These are phyloP conservation scores for Tipula confusa DNA, from an alignment of 2,888 invertebrate genomes.

Conservation along the genomic window DNA sequence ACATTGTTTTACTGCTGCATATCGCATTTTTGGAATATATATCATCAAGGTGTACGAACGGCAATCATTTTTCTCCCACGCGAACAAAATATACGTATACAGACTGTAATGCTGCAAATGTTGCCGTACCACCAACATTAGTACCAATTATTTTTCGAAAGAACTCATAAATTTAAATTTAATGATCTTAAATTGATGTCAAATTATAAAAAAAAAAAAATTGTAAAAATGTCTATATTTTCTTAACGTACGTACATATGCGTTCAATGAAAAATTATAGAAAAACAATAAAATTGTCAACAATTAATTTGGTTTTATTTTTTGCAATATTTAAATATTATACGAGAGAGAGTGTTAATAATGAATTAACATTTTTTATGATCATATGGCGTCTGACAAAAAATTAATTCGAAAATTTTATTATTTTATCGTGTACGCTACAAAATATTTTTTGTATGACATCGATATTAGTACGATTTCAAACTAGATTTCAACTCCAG, in stretches of 20 bases:
- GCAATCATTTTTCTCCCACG: background rate
- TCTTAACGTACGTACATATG: background rate
- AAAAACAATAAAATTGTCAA: constrained; percentile 20
- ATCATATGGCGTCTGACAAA: background rate
- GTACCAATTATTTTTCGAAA: background rate
- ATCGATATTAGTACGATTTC: background rate
- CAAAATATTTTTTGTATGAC: background rate
- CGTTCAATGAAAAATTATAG: background rate
- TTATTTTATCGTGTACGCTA: background rate
- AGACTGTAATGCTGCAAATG: background rate
- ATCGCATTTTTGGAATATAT: background rate
- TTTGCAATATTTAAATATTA: background rate
- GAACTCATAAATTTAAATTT: constrained; percentile 20
- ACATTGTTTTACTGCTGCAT: background rate
- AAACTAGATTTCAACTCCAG: too few species aligned
- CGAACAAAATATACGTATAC: background rate
- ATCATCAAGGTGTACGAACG: background rate
- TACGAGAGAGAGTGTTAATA: background rate
- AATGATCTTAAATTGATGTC: constrained; percentile 12
- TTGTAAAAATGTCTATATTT: background rate
- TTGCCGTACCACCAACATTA: background rate
- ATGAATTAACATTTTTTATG: background rate
- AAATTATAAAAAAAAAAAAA: background rate
- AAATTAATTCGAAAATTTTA: background rate
- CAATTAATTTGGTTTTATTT: background rate